phyloP scores from a whole-genome alignment of 2,888 invertebrate species.

The Omphaloscelis lunosa region DNA sequence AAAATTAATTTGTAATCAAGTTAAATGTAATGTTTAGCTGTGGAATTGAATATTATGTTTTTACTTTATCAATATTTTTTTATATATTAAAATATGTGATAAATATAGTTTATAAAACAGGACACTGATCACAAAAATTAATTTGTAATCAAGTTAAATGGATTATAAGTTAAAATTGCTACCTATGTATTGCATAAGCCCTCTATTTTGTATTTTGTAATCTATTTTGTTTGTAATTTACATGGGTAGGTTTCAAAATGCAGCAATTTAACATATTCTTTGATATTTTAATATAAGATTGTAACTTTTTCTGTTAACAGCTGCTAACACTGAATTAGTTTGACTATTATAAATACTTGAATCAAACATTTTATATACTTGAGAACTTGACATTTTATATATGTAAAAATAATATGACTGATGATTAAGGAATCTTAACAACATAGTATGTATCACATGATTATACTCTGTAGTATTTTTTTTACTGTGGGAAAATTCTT shows the following conservation, averaged over 20 bases:
- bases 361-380: not conserved
- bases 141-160: not conserved
- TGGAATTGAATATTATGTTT: not conserved
- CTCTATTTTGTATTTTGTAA: not conserved
- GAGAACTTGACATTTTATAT: not conserved
- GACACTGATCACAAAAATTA: constrained; percentile 14
- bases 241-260: not conserved
- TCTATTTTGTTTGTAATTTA: not conserved
- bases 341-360: not conserved
- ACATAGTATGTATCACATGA: not conserved
- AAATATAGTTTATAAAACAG: not conserved
- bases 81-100: not conserved
- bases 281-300: not conserved
- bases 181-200: too few relatives aligned
- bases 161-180: not conserved
- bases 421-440: not conserved
- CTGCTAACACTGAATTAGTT: not conserved
- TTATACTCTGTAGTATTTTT: constrained; percentile 5
- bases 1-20: not conserved
- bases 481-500: constrained; percentile 48
- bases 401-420: not conserved
- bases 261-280: not conserved
- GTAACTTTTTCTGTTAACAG: not conserved
- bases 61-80: constrained; percentile 13
- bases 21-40: not conserved